Percentiles rank a stretch among this genome's conserved stretches.
phyloP scores from a whole-genome alignment of 1,140 invertebrate genomes.

The Aphelenchoides besseyi region DNA sequence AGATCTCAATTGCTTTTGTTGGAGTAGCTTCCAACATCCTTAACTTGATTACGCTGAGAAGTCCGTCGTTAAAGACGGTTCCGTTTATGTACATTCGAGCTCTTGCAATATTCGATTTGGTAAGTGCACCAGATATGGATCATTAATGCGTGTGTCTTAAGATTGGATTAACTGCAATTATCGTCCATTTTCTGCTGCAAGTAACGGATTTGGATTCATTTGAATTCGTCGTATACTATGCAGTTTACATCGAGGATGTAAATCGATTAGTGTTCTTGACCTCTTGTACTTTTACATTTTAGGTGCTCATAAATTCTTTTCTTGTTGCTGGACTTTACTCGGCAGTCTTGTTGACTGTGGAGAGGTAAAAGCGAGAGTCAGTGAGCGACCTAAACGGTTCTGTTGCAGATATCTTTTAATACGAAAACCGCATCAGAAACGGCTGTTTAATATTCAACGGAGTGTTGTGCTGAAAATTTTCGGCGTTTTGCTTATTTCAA shows the following conservation, averaged over 20 bases:
- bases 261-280: constrained; percentile 32
- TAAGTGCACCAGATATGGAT: constrained; percentile 18
- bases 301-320: constrained; percentile 58
- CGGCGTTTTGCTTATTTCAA: constrained; percentile 39
- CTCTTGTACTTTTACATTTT: constrained; percentile 39
- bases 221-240: constrained; percentile 41
- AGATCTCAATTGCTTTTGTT: constrained; percentile 51
- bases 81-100: constrained; percentile 60
- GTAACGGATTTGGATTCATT: constrained; percentile 10
- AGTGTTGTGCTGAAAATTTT: constrained; percentile 45
- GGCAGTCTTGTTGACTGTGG: constrained; percentile 59
- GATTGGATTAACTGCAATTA: constrained; percentile 49
- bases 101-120: constrained; percentile 58
- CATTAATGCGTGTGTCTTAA: constrained; percentile 24
- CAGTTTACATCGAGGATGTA: constrained; percentile 32
- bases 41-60: constrained; percentile 53
- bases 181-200: constrained; percentile 51
- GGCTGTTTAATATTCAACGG: constrained; percentile 44
- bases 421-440: constrained; percentile 46
- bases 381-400: not conserved
- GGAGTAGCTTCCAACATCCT: constrained; percentile 55
- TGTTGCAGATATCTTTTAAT: constrained; percentile 45
- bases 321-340: constrained; percentile 60
- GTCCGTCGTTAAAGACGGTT: constrained; percentile 55
- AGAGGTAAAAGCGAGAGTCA: constrained; percentile 37